These are phyloP conservation scores for Shinisaurus crocodilurus DNA, from an alignment of 2,113 vertebrate species.

Conservation along the genomic window DNA sequence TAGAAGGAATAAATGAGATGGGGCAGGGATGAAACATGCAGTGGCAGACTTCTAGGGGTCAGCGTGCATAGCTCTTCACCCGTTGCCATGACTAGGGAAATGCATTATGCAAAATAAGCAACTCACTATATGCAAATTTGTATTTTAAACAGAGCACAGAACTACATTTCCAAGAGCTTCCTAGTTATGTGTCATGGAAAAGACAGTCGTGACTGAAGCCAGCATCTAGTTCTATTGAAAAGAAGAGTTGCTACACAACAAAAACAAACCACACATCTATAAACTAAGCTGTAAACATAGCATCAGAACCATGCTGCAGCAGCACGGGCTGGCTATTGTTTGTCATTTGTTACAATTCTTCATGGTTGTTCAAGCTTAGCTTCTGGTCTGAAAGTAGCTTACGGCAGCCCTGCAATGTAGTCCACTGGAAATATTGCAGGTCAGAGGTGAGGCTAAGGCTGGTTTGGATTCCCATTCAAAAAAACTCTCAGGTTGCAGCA, in stretches of 20 bases:
- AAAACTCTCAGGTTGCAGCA: neutral
- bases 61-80: too few relatives aligned
- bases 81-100: too few relatives aligned
- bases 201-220: neutral
- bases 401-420: neutral
- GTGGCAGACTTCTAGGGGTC: too few relatives aligned
- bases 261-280: neutral
- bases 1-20: too few relatives aligned
- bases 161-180: neutral
- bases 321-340: neutral
- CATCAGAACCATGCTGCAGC: neutral
- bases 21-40: too few relatives aligned
- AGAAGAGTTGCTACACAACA: neutral
- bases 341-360: neutral
- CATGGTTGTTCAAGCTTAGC: neutral
- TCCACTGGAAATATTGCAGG: neutral
- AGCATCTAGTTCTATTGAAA: neutral
- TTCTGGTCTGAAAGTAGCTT: neutral
- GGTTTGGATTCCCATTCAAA: neutral
- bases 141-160: neutral
- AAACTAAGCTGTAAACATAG: neutral
- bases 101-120: neutral
- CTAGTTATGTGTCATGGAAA: neutral
- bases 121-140: neutral
- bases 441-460: neutral